Evolutionary conservation across 2,888 invertebrate species (phyloP), one percentile per base, ranked within the genome.

Genomic region (Dasypolia templi): DNA sequence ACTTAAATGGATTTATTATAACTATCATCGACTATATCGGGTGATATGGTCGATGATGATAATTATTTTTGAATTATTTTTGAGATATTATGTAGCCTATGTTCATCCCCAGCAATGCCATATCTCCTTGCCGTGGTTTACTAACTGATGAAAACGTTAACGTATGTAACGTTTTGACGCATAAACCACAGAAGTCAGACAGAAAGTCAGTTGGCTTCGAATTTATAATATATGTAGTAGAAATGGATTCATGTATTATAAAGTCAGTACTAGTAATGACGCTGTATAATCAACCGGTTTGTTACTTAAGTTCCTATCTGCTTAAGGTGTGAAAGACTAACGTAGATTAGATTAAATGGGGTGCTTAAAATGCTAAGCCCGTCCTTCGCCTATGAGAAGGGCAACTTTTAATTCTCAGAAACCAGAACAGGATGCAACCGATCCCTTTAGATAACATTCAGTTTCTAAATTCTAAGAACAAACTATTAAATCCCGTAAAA

Each of bases 1-100:
- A 80, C 74, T n/a, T 83, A 73, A 84, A 85, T 82, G 79, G 83
- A 82, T 84, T 81, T 70, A 80, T 81, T 82, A 77, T 85, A n/a
- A n/a, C n/a, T n/a, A n/a, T n/a, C n/a, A n/a, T n/a, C n/a, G n/a
- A n/a, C n/a, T n/a, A n/a, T n/a, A n/a, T n/a, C n/a, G n/a, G n/a
- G n/a, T n/a, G n/a, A n/a, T n/a, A n/a, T n/a, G n/a, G n/a, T n/a
- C n/a, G n/a, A n/a, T n/a, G n/a, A n/a, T n/a, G n/a, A n/a, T n/a
- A n/a, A n/a, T n/a, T n/a, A n/a, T n/a, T n/a, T n/a, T n/a, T n/a
- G n/a, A n/a, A n/a, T n/a, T n/a, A n/a, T n/a, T n/a, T n/a, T n/a
- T n/a, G n/a, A n/a, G n/a, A n/a, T n/a, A n/a, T n/a, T n/a, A n/a
- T n/a, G n/a, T n/a, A n/a, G n/a, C n/a, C n/a, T n/a, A n/a, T n/a